phyloP scores from a whole-genome alignment of 2,888 invertebrate species.

The Liodrosophila aerea region DNA sequence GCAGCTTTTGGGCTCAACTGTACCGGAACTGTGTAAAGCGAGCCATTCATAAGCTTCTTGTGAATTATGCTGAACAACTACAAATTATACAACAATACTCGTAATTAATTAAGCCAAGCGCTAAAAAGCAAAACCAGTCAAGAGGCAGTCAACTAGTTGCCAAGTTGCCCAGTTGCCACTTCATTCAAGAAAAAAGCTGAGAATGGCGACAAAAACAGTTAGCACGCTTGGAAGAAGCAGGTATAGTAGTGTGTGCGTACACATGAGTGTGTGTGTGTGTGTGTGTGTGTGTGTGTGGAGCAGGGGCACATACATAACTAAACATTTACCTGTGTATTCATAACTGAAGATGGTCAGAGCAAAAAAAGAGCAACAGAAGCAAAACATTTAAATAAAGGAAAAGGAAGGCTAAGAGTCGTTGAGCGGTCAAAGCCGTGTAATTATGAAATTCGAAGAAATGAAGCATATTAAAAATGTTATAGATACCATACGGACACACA shows the following conservation, averaged over 20 bases:
- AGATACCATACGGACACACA: slow-evolving; percentile 24
- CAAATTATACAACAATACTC: slow-evolving; percentile 73
- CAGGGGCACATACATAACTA: slow-evolving; percentile 21
- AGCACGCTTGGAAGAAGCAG: slow-evolving; percentile 20
- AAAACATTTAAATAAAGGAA: neutral
- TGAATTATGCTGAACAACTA: slow-evolving; percentile 58
- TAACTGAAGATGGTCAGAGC: slow-evolving; percentile 46
- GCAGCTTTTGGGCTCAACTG: slow-evolving; percentile 47
- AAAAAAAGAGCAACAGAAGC: neutral
- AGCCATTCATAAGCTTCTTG: slow-evolving; percentile 55
- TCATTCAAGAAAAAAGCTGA: slow-evolving; percentile 68
- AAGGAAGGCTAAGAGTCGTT: slow-evolving; percentile 48
- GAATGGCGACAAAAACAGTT: slow-evolving; percentile 59
- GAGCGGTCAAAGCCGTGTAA: slow-evolving; percentile 76
- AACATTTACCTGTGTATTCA: slow-evolving; percentile 38
- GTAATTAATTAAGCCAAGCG: slow-evolving; percentile 70
- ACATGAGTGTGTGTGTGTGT: neutral
- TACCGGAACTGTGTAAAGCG: slow-evolving; percentile 56
- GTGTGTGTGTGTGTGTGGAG: neutral
- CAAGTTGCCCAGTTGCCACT: slow-evolving; percentile 43
- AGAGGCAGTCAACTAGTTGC: slow-evolving; percentile 44
- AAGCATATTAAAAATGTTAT: slow-evolving; percentile 61
- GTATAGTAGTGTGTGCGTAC: neutral
- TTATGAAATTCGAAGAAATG: slow-evolving; percentile 76
- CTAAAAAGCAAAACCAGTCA: slow-evolving; percentile 36